Evolutionary conservation across 1,140 invertebrate genomes (phyloP), one percentile per base, ranked within the genome.

Genomic region (Platyura marginata): DNA sequence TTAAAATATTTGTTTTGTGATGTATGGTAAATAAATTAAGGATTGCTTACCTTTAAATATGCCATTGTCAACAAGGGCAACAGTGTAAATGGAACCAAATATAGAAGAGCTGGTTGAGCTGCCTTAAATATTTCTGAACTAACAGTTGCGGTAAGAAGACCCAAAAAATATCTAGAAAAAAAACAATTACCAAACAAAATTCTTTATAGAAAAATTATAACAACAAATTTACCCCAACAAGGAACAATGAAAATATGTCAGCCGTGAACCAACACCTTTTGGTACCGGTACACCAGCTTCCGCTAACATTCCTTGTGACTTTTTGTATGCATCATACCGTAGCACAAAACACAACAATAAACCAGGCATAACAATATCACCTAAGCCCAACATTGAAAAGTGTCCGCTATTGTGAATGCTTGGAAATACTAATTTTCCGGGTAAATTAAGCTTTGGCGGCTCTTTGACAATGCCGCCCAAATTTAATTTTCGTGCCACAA

Each of bases 281-380:
- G 56, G 59, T 46, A 56, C 55, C 41, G 57, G 49, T 42, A 58
- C 42, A 2, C 41, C 44, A 44, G 55, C 54, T 50, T 59, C 61
- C 40, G 55, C 52, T 13, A 50, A 65, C 45, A 57, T 61, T 33
- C 54, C 56, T 38, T 64, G 57, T 29, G 82, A 78, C 60, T 92
- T 93, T 65, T 96, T 96, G 65, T 95, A 94, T 9, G 91, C 90
- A 66, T 97, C 93, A 60, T 95, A 97, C 16, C 83, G 74, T 45
- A 97, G 62, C 35, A 97, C 92, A 65, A 97, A 97, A 66, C 93
- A 97, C 45, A 97, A 68, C 47, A 97, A 56, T 18, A 97, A 65
- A 3, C 93, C 93, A n/a, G 93, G 92, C 91, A 96, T 96, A 15
- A 95, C 92, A 47, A 97, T 91, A 64, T 96, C 91, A 22, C 92